Base-by-base conservation (phyloP, 2,113 vertebrate species). In the Propithecus coquereli region DNA sequence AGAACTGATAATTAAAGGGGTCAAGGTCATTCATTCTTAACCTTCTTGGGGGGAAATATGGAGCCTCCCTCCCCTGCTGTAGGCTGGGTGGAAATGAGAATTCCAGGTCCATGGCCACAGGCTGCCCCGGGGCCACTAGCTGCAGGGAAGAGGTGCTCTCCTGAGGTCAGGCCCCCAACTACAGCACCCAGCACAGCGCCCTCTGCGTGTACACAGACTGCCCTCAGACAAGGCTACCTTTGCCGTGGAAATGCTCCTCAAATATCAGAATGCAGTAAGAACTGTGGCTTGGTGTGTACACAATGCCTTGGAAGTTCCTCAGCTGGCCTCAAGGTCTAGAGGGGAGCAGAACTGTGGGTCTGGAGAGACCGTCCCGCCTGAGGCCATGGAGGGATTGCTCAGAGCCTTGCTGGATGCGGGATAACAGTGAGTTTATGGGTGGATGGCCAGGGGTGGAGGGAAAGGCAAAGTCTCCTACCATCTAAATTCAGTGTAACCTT, bases 71-170 rank as follows among this genome's bases (percentile, higher is more conserved):
- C n/a, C 6, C 32, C 2, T 54, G 14, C 43, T 13, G 0, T 14
- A 14, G 59, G 32, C 59, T 25, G 6, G 3, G 32, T 68, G 30
- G 71, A 25, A 43, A 71, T 71, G 59, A 82, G 71, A 77, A 85
- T 25, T 37, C 43, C 65, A 23, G n/a, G 37, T 32, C 54, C 40
- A 30, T 37, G 70, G 68, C 61, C 27, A 34, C 61, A 61, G 66
- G 34, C 61, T 1, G 2, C 30, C 23, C 50, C 27, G 50, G 47
- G 1, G 0, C 32, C 20, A 0, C 27, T 43, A 43, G 37, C 71
- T 84, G 6, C 80, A 27, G 61, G n/a, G 50, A 47, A 45, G 45
- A 57, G n/a, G 8, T 32, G 50, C 30, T 59, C 14, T 73, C 47
- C 76, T 71, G 1, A 73, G 59, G 4, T 43, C 0, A 1, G 57